phyloP scores from a whole-genome alignment of 2,113 vertebrate species.

The cattle (Bos taurus) region DNA sequence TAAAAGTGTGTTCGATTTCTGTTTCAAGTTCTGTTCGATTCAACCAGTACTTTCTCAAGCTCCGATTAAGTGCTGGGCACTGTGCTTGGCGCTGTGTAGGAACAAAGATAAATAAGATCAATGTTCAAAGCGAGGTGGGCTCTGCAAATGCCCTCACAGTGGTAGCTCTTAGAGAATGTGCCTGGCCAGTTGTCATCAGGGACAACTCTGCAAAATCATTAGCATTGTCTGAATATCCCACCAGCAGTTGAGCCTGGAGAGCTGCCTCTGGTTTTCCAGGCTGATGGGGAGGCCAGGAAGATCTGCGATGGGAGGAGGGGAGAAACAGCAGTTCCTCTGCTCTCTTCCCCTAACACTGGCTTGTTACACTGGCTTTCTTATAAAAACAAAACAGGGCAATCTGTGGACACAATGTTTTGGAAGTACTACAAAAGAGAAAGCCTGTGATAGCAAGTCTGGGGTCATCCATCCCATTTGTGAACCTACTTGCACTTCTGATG shows the following conservation, averaged over 20 bases:
- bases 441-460: background rate
- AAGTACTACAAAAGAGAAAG: background rate
- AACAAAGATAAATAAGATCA: background rate
- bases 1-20: background rate
- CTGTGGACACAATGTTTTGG: background rate
- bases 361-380: background rate
- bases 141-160: too few species aligned
- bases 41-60: background rate
- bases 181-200: background rate
- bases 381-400: background rate
- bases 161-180: background rate
- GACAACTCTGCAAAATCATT: background rate
- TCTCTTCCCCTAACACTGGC: background rate
- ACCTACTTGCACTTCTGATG: background rate
- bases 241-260: background rate
- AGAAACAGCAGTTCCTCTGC: background rate
- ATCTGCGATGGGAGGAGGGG: background rate
- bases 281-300: background rate
- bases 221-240: background rate
- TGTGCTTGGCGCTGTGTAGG: background rate
- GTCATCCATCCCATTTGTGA: background rate
- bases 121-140: background rate
- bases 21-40: conserved; percentile 16
- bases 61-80: background rate
- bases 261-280: background rate